phyloP scores from a whole-genome alignment of 30 jellyfish, hydroid and myxozoan species.

The Pseudorhiza aurosa region DNA sequence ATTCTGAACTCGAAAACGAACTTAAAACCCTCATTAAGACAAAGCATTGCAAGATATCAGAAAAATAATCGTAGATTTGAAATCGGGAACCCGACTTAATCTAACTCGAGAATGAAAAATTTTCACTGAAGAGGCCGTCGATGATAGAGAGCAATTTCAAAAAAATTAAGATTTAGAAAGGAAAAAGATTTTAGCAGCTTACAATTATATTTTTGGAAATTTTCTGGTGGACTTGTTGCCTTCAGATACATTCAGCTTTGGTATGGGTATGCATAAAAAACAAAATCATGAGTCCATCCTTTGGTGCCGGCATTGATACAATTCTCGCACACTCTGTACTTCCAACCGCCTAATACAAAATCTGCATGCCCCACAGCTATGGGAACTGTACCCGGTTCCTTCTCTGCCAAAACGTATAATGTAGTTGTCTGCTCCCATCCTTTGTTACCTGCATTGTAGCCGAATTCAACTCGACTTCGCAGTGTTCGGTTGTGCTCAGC shows the following conservation, averaged over 20 bases:
- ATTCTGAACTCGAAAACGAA: no score
- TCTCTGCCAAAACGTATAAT: not conserved
- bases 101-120: no score
- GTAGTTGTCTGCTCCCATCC: slow-evolving; percentile 32
- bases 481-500: slow-evolving; percentile 26
- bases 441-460: slow-evolving; percentile 10
- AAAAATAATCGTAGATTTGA: no score
- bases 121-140: no score
- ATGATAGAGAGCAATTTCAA: no score
- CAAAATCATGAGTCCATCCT: slow-evolving; percentile 52
- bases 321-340: slow-evolving; percentile 18
- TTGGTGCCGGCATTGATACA: slow-evolving; percentile 3
- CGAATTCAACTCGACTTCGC: slow-evolving; percentile 26
- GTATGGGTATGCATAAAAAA: slow-evolving; percentile 33
- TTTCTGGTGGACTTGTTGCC: no score
- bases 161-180: no score
- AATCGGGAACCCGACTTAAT: no score
- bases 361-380: slow-evolving; percentile 29
- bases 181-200: no score
- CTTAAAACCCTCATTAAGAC: no score
- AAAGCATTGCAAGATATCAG: no score
- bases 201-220: not conserved
- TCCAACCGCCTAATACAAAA: slow-evolving; percentile 23
- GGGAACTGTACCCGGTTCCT: slow-evolving; percentile 34
- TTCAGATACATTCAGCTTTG: no score